Conservation (phyloP, 2,113 vertebrate species). For the Ctenomys sociabilis region DNA sequence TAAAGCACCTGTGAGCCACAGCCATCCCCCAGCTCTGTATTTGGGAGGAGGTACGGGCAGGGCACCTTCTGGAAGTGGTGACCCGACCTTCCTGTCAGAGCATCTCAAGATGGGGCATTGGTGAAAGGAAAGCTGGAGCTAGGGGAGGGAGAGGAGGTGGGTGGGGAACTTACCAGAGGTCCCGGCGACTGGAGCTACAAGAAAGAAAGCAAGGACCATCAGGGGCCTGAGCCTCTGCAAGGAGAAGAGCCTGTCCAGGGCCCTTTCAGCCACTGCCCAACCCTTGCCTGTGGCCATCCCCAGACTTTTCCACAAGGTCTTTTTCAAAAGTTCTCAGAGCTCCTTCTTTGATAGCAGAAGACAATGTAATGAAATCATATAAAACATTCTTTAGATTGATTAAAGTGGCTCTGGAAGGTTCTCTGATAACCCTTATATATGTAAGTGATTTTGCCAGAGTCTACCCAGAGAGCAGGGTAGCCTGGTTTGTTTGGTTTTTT, state of each 20-base stretch:
- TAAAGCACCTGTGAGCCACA: not conserved
- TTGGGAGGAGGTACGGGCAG: not conserved
- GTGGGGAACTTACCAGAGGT: conserved; percentile 57
- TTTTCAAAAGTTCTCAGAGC: not conserved
- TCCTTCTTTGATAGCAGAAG: not conserved
- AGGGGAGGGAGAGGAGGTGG: not conserved
- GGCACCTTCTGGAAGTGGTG: not conserved
- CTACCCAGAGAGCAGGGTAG: not conserved
- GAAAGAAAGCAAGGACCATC: conserved; percentile 56
- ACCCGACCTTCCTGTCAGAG: not conserved
- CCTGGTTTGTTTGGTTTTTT: not conserved
- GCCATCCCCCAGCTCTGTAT: not conserved
- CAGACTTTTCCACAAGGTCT: not conserved
- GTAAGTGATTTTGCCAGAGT: not conserved
- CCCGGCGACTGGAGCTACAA: conserved; percentile 61
- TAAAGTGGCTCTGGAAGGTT: not conserved
- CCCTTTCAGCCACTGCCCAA: not conserved
- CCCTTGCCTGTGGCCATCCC: not conserved
- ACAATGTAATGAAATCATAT: not conserved
- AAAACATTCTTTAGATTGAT: not conserved
- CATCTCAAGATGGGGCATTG: not conserved
- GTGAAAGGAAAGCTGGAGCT: not conserved
- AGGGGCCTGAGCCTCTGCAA: not conserved
- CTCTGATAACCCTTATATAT: not conserved
- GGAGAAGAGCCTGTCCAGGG: not conserved